Percentiles rank a stretch among this genome's conserved stretches.
Conservation (phyloP, 2,888 invertebrate genomes). For the Nephrocerus scutellatus region DNA sequence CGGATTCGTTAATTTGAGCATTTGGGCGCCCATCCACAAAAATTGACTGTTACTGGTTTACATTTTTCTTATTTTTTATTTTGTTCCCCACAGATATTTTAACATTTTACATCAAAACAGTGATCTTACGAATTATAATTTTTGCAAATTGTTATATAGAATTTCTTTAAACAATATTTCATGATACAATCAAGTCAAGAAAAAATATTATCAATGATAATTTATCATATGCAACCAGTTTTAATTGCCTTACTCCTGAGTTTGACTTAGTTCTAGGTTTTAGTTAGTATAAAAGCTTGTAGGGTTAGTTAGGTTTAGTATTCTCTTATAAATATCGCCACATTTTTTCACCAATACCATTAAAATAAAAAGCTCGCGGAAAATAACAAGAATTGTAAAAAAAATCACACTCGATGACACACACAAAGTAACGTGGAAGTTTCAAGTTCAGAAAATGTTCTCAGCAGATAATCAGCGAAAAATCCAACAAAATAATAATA, state of each 20-base stretch:
- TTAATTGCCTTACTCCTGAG: too few relatives aligned
- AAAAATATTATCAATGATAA: too few relatives aligned
- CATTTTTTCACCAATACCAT: constrained; percentile 17
- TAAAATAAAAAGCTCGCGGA: constrained; percentile 3
- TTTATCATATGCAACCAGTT: too few relatives aligned
- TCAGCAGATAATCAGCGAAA: too few relatives aligned
- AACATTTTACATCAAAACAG: not conserved
- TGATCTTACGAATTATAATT: too few relatives aligned
- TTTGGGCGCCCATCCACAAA: not conserved
- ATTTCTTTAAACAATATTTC: too few relatives aligned
- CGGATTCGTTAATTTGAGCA: too few relatives aligned
- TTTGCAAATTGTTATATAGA: too few relatives aligned
- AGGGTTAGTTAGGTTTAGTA: not conserved
- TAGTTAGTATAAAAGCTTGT: constrained; percentile 1
- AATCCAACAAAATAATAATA: too few relatives aligned
- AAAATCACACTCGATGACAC: constrained; percentile 17
- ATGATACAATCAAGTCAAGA: too few relatives aligned
- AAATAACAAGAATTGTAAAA: not conserved
- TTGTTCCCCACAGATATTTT: not conserved
- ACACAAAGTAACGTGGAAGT: constrained; percentile 10
- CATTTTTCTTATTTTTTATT: not conserved
- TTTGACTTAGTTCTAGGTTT: constrained; percentile 15
- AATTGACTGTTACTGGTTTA: not conserved
- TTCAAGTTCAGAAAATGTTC: constrained; percentile 19
- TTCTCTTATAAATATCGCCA: constrained; percentile 4